Base-by-base conservation (phyloP, 2,797 vertebrate species). In the Eidolon dupreanum region DNA sequence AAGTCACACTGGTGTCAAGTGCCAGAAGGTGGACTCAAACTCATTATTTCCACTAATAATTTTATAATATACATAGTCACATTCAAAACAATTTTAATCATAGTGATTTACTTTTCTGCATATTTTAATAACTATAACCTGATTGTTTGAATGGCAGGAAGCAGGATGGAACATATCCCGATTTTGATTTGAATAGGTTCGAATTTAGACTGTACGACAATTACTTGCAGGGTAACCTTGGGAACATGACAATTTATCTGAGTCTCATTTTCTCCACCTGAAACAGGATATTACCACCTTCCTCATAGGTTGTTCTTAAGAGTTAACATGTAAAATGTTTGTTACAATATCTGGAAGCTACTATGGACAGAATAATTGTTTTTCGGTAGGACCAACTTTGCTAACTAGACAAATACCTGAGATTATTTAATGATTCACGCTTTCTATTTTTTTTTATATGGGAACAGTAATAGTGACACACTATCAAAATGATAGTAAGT, bases 101-200 rank as follows among this genome's bases (percentile, higher is more conserved):
- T 6, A 20, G 78, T 87, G 88, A 66, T 57, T 89, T 77, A 92
- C 66, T 95, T 89, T n/a, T 75, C 75, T 81, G n/a, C 41, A 28
- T 84, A 55, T 94, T 57, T 94, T 79, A 31, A 82, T 86, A 57
- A 73, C 15, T 51, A 20, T 82, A 43, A 36, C 41, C 66, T 12
- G 22, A 70, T 89, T 83, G 38, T 75, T 38, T 83, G 75, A 83
- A 79, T 15, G 41, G 57, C 59, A 55, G 43, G 51, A 33, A 33
- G 17, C 19, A 61, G 84, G 53, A 57, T 4, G 11, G 43, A 43
- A 49, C n/a, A 11, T 70, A 28, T 28, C 49, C n/a, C 4, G 10
- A 36, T 20, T 93, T 94, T 41, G 36, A 43, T 90, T 94, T 93
- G 68, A 63, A 51, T 17, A 43, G 28, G 26, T 93, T 93, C 78